A percentile compares a stretch with the other conserved stretches of the same genome.
phyloP scores from a whole-genome alignment of 35 echinoderm and acorn worm species.

The Ophioderma brevispina region DNA sequence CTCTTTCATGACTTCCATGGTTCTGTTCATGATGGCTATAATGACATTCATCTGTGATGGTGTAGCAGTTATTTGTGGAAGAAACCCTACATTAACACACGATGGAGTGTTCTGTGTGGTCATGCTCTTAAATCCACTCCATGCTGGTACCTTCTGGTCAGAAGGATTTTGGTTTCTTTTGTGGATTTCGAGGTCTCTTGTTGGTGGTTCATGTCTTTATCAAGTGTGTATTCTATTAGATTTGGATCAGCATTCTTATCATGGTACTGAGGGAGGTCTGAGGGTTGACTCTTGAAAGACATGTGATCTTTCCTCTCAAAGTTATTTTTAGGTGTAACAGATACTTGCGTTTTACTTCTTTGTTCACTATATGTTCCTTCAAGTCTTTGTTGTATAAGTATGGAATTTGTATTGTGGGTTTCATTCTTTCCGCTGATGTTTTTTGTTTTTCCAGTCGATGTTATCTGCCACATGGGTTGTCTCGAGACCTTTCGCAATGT shows the following conservation, averaged over 20 bases:
- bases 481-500: background rate
- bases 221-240: background rate
- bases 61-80: no score
- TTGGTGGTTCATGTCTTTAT: no score
- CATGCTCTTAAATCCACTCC: no score
- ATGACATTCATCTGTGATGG: no score
- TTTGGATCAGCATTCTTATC: background rate
- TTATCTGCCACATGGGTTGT: conserved; percentile 3
- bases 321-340: background rate
- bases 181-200: no score
- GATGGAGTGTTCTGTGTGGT: no score
- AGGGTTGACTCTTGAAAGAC: background rate
- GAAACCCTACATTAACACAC: no score
- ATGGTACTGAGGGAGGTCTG: background rate
- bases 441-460: conserved; percentile 8
- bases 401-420: background rate
- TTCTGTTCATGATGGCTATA: no score
- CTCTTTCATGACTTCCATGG: no score
- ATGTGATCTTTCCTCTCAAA: background rate
- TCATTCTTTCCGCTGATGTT: background rate
- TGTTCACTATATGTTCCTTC: background rate
- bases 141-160: no score
- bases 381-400: background rate
- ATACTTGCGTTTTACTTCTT: background rate
- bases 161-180: no score